Base-by-base conservation (phyloP, 1,140 invertebrate genomes). In the Bacillus rossius region DNA sequence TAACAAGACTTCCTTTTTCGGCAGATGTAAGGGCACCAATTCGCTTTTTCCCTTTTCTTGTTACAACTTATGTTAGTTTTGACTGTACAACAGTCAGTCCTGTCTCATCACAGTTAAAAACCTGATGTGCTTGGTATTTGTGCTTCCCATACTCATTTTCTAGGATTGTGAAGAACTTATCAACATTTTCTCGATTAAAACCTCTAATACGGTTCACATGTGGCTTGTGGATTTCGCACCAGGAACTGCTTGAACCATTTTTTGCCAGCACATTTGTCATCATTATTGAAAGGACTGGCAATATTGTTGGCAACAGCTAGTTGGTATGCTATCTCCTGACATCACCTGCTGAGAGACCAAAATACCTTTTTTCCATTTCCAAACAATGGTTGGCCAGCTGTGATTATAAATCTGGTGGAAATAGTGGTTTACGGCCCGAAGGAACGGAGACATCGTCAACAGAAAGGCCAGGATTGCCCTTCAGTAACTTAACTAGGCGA, bases 31-130 rank as follows among this genome's bases (percentile, higher is more conserved):
- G 41, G 40, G 62, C 42, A 7, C 64, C 61, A 53, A 69, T 59
- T 58, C 68, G 64, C 48, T 62, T 67, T 61, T 63, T 67, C 38
- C 66, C 68, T 59, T 69, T 66, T 8, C 45, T 49, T 26, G 65
- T 65, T 17, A 75, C 29, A 22, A 73, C 62, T 69, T 69, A 72
- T 37, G 59, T 60, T 10, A 67, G 61, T 25, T 63, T 69, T 57
- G 73, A 73, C 14, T 65, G 64, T 22, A 73, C 70, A 38, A 66
- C 72, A 8, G 66, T 69, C 22, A 72, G 34, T 5, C 72, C 73
- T 29, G 69, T 75, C 48, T 72, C 70, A 60, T 72, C 68, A 47
- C 68, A 55, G 65, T 75, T 75, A 52, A 66, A 75, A 16, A 73
- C 64, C 20, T 60, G 52, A 41, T 65, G 48, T 20, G 64, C 47